phyloP scores from a whole-genome alignment of 2,797 vertebrate genomes.

The Platyrinchus mystaceus region DNA sequence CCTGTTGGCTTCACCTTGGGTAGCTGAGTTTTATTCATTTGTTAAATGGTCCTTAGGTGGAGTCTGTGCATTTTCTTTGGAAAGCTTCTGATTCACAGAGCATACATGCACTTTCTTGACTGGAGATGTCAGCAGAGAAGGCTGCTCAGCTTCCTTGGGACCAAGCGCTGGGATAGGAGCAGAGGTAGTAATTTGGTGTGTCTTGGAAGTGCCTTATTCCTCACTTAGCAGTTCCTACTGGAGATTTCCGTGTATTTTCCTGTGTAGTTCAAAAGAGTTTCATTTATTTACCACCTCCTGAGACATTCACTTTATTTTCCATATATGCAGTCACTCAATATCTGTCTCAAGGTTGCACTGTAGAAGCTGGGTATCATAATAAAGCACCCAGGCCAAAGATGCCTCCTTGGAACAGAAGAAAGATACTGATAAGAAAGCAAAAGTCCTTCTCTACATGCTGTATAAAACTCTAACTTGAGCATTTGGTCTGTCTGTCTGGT shows the following conservation, averaged over 20 bases:
- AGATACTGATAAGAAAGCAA: not conserved
- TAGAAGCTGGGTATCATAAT: not conserved
- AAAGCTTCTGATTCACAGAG: not conserved
- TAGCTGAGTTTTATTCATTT: not conserved
- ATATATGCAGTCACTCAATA: not conserved
- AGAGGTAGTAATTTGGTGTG: not conserved
- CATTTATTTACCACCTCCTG: not conserved
- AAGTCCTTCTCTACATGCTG: not conserved
- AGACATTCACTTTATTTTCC: not conserved
- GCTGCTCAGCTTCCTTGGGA: not conserved
- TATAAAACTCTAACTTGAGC: not conserved
- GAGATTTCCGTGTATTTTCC: not conserved
- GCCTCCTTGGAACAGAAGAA: not conserved
- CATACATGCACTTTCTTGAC: fast-evolving
- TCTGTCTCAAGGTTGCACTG: not conserved
- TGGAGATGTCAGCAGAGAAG: not conserved
- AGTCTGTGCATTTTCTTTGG: not conserved
- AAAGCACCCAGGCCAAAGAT: not conserved
- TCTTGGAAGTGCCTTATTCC: not conserved
- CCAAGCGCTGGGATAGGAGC: not conserved
- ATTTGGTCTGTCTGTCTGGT: not conserved
- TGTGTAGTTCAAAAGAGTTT: not conserved
- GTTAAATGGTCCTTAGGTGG: not conserved
- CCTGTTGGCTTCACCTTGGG: not conserved
- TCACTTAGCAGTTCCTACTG: not conserved